phyloP scores from a whole-genome alignment of 2,888 invertebrate species.

The Agrilus biguttatus region DNA sequence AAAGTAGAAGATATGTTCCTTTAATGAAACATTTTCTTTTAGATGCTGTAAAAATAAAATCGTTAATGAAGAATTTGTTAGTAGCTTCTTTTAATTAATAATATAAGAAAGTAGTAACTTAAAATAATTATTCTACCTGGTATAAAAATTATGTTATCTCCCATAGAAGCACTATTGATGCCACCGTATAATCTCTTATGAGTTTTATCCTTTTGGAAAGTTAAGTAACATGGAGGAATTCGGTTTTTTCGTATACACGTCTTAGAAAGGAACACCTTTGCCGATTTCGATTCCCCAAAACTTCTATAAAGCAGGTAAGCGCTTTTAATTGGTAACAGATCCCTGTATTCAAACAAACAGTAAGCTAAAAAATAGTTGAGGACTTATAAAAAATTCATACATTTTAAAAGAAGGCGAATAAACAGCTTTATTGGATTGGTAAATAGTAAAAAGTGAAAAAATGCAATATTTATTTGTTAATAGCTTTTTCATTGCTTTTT shows the following conservation, averaged over 20 bases:
- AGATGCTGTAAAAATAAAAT: too few species aligned
- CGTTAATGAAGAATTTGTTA: background rate
- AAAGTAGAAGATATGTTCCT: too few species aligned
- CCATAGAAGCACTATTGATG: constrained; percentile 16
- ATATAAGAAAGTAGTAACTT: too few species aligned
- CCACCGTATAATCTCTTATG: constrained; percentile 10
- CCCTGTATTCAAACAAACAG: constrained; percentile 12
- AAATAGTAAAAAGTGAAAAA: too few species aligned
- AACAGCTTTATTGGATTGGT: too few species aligned
- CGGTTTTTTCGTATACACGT: constrained; percentile 7
- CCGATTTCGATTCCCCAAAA: constrained; percentile 36
- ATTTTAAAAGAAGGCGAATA: too few species aligned
- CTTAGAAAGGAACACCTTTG: constrained; percentile 6
- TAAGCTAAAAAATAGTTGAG: constrained; percentile 7
- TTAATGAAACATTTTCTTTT: too few species aligned
- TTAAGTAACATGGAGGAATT: constrained; percentile 5
- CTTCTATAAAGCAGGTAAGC: constrained; percentile 32
- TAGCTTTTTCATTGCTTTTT: too few species aligned
- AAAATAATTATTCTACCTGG: constrained; percentile 8
- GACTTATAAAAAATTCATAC: background rate
- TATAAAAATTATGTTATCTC: constrained; percentile 17
- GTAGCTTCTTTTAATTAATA: background rate
- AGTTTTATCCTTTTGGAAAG: constrained; percentile 3
- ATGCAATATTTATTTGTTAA: too few species aligned
- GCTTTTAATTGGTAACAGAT: constrained; percentile 31